phyloP scores from a whole-genome alignment of 2,888 invertebrate genomes.

The Ypsolopha sequella region DNA sequence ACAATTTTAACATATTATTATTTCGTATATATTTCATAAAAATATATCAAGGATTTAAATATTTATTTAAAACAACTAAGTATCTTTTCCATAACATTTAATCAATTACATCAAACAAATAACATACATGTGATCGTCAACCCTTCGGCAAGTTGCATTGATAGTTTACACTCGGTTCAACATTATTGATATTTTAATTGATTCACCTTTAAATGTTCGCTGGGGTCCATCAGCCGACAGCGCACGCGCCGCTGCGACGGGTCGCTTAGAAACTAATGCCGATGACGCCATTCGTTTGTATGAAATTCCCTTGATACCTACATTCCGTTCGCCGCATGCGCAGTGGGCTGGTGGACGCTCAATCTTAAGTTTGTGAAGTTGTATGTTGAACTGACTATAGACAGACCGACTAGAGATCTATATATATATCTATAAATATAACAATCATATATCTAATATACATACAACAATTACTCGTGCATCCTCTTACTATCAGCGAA shows the following conservation, averaged over 20 bases:
- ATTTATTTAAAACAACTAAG: not conserved
- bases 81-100: constrained; percentile 63
- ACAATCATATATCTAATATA: not conserved
- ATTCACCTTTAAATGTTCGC: no score
- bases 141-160: constrained; percentile 58
- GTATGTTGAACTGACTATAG: constrained; percentile 1
- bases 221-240: no score
- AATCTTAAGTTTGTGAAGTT: not conserved
- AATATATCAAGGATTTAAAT: no score
- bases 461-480: not conserved
- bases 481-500: not conserved
- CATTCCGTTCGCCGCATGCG: no score
- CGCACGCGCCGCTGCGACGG: no score
- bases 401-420: constrained; percentile 61
- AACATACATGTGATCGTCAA: constrained; percentile 55
- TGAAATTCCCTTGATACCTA: not conserved
- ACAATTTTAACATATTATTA: no score
- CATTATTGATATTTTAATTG: no score
- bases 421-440: constrained; percentile 19
- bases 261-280: not conserved
- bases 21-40: no score
- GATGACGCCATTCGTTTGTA: not conserved
- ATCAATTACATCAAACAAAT: constrained; percentile 68
- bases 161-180: constrained; percentile 13
- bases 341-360: not conserved